A percentile compares a stretch with the other conserved stretches of the same genome.
These are phyloP conservation scores for Anolis apletophallus DNA, from an alignment of 2,797 vertebrate genomes.

Conservation along the genomic window DNA sequence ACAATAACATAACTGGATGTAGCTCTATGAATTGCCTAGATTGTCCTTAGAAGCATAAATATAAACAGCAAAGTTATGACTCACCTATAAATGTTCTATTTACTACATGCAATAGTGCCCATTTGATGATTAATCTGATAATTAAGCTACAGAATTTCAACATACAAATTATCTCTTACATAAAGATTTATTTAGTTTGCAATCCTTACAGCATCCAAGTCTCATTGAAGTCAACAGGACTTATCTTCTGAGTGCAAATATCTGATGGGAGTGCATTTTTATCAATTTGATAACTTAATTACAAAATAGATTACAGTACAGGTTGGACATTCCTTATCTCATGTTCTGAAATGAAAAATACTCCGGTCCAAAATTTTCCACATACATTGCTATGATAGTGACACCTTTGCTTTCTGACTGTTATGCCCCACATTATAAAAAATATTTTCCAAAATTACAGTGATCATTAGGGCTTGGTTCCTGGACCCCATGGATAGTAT, in stretches of 20 bases:
- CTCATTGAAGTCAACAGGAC: not conserved
- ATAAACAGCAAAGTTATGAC: not conserved
- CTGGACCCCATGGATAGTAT: too few relatives aligned
- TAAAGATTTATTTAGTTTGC: conserved; percentile 21
- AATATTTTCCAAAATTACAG: too few relatives aligned
- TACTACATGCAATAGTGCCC: not conserved
- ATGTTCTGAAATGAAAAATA: too few relatives aligned
- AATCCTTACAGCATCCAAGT: not conserved
- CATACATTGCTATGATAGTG: too few relatives aligned
- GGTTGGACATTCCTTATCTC: not conserved
- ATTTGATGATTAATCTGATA: not conserved
- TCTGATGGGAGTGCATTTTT: not conserved
- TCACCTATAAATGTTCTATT: not conserved
- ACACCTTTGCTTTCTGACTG: too few relatives aligned
- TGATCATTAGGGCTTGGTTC: too few relatives aligned
- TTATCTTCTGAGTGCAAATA: not conserved
- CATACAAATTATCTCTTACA: not conserved
- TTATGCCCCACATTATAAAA: too few relatives aligned
- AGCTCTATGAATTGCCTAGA: not conserved
- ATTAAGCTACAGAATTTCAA: conserved; percentile 3
- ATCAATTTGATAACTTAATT: conserved; percentile 1
- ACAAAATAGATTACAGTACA: conserved; percentile 2
- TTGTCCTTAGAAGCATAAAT: not conserved
- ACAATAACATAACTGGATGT: not conserved
- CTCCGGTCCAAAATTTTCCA: too few relatives aligned